These are phyloP conservation scores for Spizaetus ornatus DNA, from an alignment of 2,113 vertebrate genomes.

Conservation along the genomic window DNA sequence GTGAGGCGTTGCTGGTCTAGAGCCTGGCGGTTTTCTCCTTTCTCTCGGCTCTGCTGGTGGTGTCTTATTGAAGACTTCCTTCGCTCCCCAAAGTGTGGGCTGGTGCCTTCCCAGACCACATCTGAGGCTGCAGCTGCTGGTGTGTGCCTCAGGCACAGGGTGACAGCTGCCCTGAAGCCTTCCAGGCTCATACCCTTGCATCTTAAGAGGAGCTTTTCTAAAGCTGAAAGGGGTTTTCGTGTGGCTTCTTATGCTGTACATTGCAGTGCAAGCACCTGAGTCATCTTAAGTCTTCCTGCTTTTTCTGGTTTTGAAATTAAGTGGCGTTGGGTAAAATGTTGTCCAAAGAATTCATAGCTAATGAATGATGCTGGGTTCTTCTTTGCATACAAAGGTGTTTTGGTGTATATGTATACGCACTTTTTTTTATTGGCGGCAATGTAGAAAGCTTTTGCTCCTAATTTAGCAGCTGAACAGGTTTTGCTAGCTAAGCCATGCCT, in stretches of 20 bases:
- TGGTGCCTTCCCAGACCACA: background rate
- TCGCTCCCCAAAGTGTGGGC: background rate
- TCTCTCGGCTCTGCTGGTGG: background rate
- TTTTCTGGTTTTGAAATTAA: background rate
- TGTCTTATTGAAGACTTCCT: background rate
- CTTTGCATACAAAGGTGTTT: background rate
- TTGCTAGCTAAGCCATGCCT: background rate
- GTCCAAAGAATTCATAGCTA: background rate
- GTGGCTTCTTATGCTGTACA: background rate
- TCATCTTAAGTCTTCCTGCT: background rate
- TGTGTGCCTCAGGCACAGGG: background rate
- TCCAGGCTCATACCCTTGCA: background rate
- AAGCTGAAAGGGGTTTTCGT: background rate
- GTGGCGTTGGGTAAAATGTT: fast-evolving
- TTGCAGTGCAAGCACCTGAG: background rate
- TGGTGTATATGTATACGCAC: background rate
- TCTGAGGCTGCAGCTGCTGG: background rate
- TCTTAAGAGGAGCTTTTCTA: background rate
- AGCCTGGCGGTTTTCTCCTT: background rate
- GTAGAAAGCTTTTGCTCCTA: background rate
- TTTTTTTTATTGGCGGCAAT: background rate
- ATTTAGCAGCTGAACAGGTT: background rate
- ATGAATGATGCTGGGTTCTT: background rate
- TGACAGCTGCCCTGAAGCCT: background rate
- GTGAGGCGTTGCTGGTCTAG: background rate